Conservation (phyloP, 2,797 vertebrate species). For the Emydoidea blandingii region DNA sequence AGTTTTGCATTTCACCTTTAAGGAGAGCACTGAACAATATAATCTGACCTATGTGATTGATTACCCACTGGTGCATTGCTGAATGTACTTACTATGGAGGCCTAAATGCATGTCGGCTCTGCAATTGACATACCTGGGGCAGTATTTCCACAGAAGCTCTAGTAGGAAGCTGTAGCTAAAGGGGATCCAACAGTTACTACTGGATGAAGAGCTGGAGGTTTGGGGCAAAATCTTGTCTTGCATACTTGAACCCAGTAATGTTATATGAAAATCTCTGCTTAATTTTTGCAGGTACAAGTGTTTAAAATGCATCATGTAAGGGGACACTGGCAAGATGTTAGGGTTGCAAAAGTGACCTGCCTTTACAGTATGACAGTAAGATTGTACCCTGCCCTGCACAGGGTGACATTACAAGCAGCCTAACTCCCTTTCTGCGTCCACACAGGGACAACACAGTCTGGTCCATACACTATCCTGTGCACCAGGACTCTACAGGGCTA, state of each 20-base stretch:
- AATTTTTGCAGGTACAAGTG: constrained; percentile 49
- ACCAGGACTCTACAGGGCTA: neutral
- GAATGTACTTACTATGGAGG: neutral
- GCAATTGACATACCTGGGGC: neutral
- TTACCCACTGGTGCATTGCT: neutral
- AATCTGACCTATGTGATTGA: neutral
- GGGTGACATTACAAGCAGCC: neutral
- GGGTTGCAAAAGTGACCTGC: neutral
- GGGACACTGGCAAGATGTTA: constrained; percentile 21
- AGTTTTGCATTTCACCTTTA: constrained; percentile 41
- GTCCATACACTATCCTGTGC: neutral
- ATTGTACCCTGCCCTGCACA: neutral
- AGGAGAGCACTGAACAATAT: neutral
- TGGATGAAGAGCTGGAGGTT: neutral
- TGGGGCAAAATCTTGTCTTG: neutral
- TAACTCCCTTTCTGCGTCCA: neutral
- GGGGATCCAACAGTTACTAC: neutral
- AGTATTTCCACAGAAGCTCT: neutral
- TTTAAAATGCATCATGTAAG: constrained; percentile 4
- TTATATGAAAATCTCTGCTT: constrained; percentile 56
- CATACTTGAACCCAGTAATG: neutral
- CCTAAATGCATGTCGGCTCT: neutral
- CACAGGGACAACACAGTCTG: neutral
- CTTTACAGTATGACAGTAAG: constrained; percentile 13
- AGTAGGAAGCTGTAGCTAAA: neutral